phyloP scores from a whole-genome alignment of 2,888 invertebrate genomes.

The Thecophora atra region DNA sequence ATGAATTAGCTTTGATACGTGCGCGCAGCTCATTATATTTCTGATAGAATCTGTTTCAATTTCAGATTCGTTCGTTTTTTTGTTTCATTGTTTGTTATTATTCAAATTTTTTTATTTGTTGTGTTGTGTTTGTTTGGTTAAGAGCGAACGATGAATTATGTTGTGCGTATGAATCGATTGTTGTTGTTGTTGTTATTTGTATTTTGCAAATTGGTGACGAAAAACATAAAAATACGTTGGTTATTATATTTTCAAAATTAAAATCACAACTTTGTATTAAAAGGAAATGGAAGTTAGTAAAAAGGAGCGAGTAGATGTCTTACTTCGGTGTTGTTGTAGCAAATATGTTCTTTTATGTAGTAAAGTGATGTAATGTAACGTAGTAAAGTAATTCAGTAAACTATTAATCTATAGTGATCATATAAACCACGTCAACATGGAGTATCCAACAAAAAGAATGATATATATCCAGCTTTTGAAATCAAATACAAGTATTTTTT shows the following conservation, averaged over 20 bases:
- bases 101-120: slow-evolving; percentile 9
- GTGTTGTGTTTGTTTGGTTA: too few relatives aligned
- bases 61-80: slow-evolving; percentile 68
- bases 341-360: too few relatives aligned
- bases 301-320: slow-evolving; percentile 10
- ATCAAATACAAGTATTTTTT: too few relatives aligned
- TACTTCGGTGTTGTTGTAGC: neutral
- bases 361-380: too few relatives aligned
- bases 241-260: slow-evolving; percentile 23
- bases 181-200: slow-evolving; percentile 21
- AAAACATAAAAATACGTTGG: slow-evolving; percentile 29
- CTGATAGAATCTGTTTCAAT: slow-evolving; percentile 79
- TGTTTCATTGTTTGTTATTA: slow-evolving; percentile 5
- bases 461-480: too few relatives aligned
- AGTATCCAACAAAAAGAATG: too few relatives aligned
- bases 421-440: too few relatives aligned
- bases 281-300: neutral
- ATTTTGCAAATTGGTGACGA: slow-evolving; percentile 29
- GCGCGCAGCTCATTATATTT: slow-evolving; percentile 87
- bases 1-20: slow-evolving; percentile 87
- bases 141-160: slow-evolving; percentile 24
- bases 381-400: too few relatives aligned
- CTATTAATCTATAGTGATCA: too few relatives aligned
- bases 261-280: neutral
- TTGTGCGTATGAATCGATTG: slow-evolving; percentile 22